Evolutionary conservation across 2,113 vertebrate genomes (phyloP).

Genomic region (Nasalis larvatus): DNA sequence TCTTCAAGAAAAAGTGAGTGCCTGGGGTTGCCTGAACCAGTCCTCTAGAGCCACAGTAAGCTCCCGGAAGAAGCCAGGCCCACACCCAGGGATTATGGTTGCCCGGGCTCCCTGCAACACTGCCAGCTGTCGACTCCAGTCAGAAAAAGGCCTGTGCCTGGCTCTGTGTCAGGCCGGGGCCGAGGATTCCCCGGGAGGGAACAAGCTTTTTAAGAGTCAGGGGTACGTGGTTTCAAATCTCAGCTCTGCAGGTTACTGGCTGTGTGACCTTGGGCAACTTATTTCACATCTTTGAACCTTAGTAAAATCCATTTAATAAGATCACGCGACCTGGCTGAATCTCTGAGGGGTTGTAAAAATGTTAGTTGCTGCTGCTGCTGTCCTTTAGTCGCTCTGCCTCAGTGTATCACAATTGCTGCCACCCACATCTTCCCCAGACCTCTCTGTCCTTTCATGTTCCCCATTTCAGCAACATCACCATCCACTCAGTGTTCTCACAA

Average conservation of each 20-base stretch:
- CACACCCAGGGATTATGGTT: background rate
- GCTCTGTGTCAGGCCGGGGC: background rate
- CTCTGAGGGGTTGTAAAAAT: background rate
- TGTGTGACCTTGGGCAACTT: background rate
- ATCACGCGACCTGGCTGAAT: background rate
- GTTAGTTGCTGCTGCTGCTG: background rate
- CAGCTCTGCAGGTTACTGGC: background rate
- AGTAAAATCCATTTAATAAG: background rate
- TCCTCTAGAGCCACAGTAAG: background rate
- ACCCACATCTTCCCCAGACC: background rate
- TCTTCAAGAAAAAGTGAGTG: slow-evolving; percentile 82
- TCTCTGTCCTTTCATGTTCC: background rate
- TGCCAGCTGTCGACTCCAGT: background rate
- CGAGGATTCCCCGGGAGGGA: background rate
- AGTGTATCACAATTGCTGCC: background rate
- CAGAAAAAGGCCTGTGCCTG: background rate
- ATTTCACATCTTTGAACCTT: background rate
- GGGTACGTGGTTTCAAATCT: background rate
- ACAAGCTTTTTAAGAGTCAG: background rate
- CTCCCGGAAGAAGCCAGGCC: background rate
- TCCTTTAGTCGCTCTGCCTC: background rate
- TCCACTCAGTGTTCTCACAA: background rate
- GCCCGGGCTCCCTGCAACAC: background rate
- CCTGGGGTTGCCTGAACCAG: background rate
- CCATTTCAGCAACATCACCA: background rate